These are phyloP conservation scores for Drosophila saltans DNA, from an alignment of 1,140 invertebrate species.

Conservation along the genomic window DNA sequence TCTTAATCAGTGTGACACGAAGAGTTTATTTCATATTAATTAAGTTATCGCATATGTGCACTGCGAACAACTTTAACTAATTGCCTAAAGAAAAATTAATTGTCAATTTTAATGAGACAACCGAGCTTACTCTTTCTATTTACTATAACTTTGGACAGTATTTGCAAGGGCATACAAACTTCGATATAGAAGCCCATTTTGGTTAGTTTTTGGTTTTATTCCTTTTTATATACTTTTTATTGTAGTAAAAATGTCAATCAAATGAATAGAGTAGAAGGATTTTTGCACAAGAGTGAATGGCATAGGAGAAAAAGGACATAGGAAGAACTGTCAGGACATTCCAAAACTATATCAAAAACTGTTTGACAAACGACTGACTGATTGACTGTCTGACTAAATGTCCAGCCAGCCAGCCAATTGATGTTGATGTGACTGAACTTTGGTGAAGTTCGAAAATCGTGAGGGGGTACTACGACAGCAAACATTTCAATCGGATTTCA, in stretches of 20 bases:
- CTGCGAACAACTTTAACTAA: too few species aligned
- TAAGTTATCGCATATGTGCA: too few species aligned
- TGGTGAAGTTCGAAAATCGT: constrained; percentile 39
- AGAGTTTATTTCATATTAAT: too few species aligned
- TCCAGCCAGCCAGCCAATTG: constrained; percentile 32
- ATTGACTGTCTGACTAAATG: constrained; percentile 59
- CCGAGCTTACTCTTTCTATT: too few species aligned
- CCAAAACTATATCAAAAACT: constrained; percentile 66
- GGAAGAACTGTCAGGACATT: constrained; percentile 50
- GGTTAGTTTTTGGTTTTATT: constrained; percentile 8
- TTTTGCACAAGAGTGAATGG: constrained; percentile 9
- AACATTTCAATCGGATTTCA: constrained; percentile 80
- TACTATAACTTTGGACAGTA: too few species aligned
- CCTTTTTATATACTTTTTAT: constrained; percentile 42
- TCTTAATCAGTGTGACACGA: too few species aligned
- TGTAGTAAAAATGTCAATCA: constrained; percentile 78
- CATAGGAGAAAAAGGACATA: constrained; percentile 21
- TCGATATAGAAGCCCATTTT: neutral
- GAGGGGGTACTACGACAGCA: constrained; percentile 66
- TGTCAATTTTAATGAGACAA: too few species aligned
- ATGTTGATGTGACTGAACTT: constrained; percentile 65
- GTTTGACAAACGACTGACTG: constrained; percentile 60
- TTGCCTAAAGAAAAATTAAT: too few species aligned
- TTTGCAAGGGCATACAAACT: neutral
- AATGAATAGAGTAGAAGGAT: constrained; percentile 45